Conservation (phyloP, 2,113 vertebrate species). For the Pandion haliaetus region DNA sequence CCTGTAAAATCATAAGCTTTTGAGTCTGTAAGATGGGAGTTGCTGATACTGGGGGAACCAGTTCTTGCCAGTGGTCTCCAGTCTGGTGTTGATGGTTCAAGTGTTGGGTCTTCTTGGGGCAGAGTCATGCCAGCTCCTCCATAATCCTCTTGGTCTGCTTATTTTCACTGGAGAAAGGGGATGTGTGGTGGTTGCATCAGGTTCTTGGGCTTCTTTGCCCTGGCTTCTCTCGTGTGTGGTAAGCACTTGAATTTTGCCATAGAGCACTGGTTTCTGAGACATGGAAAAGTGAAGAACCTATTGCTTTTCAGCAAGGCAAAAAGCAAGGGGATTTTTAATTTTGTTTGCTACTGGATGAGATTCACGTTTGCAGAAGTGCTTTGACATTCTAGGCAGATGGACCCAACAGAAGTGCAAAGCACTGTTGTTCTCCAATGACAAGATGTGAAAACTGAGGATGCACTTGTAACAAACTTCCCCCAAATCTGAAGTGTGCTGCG, state of each 20-base stretch:
- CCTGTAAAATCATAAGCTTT: accelerated
- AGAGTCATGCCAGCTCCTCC: not conserved
- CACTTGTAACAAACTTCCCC: not conserved
- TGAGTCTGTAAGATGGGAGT: not conserved
- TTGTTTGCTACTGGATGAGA: not conserved
- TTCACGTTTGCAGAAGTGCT: not conserved
- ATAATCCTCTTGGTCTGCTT: not conserved
- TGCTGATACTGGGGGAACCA: not conserved
- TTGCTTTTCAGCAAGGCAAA: not conserved
- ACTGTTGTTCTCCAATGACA: not conserved
- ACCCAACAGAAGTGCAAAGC: accelerated
- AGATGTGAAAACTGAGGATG: not conserved
- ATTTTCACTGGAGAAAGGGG: not conserved
- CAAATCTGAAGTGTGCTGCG: not conserved
- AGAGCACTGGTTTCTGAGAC: accelerated
- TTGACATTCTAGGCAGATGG: not conserved
- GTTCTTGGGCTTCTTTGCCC: not conserved
- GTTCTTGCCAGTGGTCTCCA: not conserved
- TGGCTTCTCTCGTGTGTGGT: accelerated
- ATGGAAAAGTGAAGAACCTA: not conserved
- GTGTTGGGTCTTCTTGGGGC: not conserved
- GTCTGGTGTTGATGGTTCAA: not conserved
- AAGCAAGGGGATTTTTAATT: not conserved
- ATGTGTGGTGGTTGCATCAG: not conserved
- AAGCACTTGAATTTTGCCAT: not conserved